Percentiles rank a stretch among this genome's conserved stretches.
These are phyloP conservation scores for Entomobrya multifasciata DNA, from an alignment of 2,888 invertebrate genomes.

Conservation along the genomic window DNA sequence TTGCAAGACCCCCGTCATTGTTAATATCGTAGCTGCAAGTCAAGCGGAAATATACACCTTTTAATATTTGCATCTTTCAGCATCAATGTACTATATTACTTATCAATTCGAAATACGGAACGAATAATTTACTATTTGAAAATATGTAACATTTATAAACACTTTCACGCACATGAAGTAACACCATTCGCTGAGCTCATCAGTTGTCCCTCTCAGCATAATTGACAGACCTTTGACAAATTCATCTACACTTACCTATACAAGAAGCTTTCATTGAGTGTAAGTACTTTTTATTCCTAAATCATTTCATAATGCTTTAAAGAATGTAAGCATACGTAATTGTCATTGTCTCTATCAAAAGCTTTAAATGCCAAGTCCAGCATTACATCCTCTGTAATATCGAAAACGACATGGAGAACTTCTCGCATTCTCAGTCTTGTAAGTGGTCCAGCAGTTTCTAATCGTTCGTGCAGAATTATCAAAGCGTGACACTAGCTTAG, in stretches of 20 bases:
- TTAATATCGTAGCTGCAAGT: conserved; percentile 61
- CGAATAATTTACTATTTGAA: background rate
- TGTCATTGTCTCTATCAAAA: conserved; percentile 59
- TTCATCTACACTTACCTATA: conserved; percentile 51
- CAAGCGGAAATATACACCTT: too few relatives aligned
- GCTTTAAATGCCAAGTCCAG: conserved; percentile 59
- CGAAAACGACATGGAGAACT: conserved; percentile 53
- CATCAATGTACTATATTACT: too few relatives aligned
- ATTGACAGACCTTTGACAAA: conserved; percentile 55
- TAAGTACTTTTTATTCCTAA: background rate
- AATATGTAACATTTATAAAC: too few relatives aligned
- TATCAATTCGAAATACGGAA: background rate
- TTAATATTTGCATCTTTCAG: too few relatives aligned
- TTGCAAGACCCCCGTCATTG: conserved; percentile 54
- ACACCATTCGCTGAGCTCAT: conserved; percentile 59
- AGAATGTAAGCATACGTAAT: conserved; percentile 31
- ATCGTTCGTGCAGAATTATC: conserved; percentile 30
- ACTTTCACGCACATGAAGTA: conserved; percentile 40
- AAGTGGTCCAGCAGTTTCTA: conserved; percentile 27
- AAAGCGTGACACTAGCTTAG: conserved; percentile 50
- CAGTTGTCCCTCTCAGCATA: conserved; percentile 54
- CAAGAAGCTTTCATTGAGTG: background rate
- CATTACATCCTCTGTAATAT: conserved; percentile 64
- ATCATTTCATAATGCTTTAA: background rate
- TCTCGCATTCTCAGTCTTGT: conserved; percentile 55